phyloP scores from a whole-genome alignment of 2,888 invertebrate species.

The Ectemnius cavifrons region DNA sequence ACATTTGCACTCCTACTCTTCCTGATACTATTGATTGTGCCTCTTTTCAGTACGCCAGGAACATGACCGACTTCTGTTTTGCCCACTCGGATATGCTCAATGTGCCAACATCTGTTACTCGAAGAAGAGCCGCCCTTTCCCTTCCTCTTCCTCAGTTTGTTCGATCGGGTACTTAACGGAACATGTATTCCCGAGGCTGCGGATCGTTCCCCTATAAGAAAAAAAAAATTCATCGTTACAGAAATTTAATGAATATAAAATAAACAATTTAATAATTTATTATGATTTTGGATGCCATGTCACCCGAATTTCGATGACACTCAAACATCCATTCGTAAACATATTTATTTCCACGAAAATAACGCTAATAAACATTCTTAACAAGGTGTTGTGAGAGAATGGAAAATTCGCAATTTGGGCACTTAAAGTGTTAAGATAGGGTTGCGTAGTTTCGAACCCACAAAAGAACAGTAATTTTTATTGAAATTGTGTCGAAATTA shows the following conservation, averaged over 20 bases:
- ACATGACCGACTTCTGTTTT: background rate
- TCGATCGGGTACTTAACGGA: slow-evolving; percentile 49
- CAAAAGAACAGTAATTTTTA: background rate
- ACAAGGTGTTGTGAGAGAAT: no score
- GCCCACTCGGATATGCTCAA: background rate
- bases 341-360: no score
- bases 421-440: no score
- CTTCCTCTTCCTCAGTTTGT: slow-evolving; percentile 12
- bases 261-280: no score
- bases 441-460: no score
- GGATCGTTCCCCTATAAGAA: slow-evolving; percentile 63
- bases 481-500: no score
- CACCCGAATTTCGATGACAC: no score
- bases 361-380: no score
- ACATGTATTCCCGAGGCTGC: slow-evolving; percentile 59
- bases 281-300: no score
- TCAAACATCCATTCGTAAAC: no score
- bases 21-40: background rate
- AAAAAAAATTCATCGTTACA: slow-evolving; percentile 32
- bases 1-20: background rate
- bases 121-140: background rate
- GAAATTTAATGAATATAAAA: slow-evolving; percentile 47
- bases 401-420: no score
- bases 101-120: no score
- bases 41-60: background rate